Base-by-base conservation (phyloP, 2,888 invertebrate genomes). In the Eupithecia tripunctaria region DNA sequence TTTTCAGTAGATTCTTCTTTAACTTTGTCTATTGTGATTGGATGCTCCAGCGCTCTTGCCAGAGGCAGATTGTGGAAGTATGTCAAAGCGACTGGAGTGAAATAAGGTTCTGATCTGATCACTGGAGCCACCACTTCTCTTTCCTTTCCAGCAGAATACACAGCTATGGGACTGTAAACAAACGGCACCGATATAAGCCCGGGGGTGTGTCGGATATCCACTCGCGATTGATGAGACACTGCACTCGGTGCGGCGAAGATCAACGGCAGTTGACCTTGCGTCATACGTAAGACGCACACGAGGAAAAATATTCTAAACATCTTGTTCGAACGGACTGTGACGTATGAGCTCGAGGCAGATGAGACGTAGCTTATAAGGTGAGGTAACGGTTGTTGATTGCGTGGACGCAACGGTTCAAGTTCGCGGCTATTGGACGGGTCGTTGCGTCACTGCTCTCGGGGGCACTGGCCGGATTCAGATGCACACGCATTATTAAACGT, bases 151-250 rank as follows among this genome's bases (percentile, higher is more conserved):
- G 81, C 79, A 4, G 83, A 76, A 66, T 85, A 86, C 32, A 89
- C 70, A 0, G 84, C 78, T 27, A 83, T 74, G 41, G 88, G 91
- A 72, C 85, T 90, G 73, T 92, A 93, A 51, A 92, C 79, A 14
- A 91, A 71, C 1, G 91, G 90, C 0, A 84, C 78, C 2, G 88
- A 76, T 75, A 91, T 76, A 43, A 86, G 80, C 0, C 81, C 83
- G 36, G 90, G 91, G 29, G 84, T 82, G 70, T 91, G 89, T 69
- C 85, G 87, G 64, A 95, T 93, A 78, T 95, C 94, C 68, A 95
- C 89, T 67, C 95, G 91, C 68, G 95, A 95, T 83, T 95, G 95
- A 82, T 95, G 94, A 1, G 95, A 95, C 29, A 95, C 95, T 62
- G 95, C 92, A 81, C 94, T 95, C 1, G 95, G 95, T 38, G 95